These are phyloP conservation scores for Gopherus flavomarginatus DNA, from an alignment of 2,113 vertebrate genomes.

Conservation along the genomic window DNA sequence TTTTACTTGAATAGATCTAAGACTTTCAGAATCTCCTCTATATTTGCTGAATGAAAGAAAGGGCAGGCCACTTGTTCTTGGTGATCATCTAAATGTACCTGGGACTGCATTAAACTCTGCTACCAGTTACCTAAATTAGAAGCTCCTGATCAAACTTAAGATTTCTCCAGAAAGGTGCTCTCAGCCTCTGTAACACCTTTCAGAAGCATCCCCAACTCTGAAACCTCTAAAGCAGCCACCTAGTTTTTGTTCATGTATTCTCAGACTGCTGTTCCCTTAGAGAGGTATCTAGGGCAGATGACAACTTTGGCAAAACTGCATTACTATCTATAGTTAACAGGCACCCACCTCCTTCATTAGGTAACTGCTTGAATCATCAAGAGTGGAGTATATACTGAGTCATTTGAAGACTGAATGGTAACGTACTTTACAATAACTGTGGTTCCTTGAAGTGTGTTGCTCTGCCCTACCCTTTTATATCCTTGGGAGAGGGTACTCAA, in stretches of 20 bases:
- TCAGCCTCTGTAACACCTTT: background rate
- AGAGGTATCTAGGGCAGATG: background rate
- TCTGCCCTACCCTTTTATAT: background rate
- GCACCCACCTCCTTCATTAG: background rate
- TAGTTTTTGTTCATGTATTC: background rate
- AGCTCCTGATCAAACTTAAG: background rate
- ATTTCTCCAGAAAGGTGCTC: background rate
- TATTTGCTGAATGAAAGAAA: background rate
- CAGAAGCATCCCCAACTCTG: background rate
- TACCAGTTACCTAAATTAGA: background rate
- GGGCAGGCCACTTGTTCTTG: background rate
- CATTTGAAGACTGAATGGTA: background rate
- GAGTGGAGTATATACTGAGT: background rate
- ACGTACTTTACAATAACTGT: background rate
- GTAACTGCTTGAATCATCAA: background rate
- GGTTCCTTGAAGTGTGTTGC: background rate
- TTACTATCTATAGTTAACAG: background rate
- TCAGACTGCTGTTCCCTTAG: background rate
- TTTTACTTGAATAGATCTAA: background rate
- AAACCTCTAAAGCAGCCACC: background rate
- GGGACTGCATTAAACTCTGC: background rate
- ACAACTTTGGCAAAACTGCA: background rate
- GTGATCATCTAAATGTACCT: background rate
- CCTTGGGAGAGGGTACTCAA: background rate
- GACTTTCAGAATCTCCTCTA: background rate